Evolutionary conservation across 2,888 invertebrate genomes (phyloP), one percentile per base, ranked within the genome.

Genomic region (Mesodorylaimus sp.): DNA sequence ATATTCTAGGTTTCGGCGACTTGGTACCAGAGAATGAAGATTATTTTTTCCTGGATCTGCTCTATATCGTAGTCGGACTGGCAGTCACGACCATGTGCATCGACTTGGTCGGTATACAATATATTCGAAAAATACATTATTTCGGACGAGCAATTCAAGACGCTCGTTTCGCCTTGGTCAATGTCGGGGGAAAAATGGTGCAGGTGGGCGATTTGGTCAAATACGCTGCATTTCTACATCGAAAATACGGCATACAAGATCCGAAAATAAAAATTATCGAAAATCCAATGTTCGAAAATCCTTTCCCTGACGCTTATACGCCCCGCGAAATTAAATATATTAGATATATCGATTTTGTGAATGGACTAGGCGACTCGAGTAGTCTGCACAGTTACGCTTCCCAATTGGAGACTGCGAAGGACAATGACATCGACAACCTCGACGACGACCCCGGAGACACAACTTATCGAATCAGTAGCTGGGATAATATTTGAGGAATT

Each of bases 31-130:
- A 57, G 36, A 59, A 60, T 46, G 54, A 63, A 39, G 56, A 57
- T 41, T 65, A 59, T 52, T 65, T 60, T 50, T 51, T 64, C 43
- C 53, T 65, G 29, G 64, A 65, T 50, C 51, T 65, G 21, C 59
- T 61, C 47, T 65, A 66, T 51, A 65, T 65, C 24, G 61, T 65
- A 44, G 57, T 65, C 38, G 65, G 65, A 28, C 48, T 63, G 38
- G 61, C 62, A 13, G 65, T 63, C 38, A 64, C 63, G 61, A 64
- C 64, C 3, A 64, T 63, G 64, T 65, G 64, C 53, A 64, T 64
- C 55, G 62, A 62, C 50, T 51, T 64, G 45, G 64, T 64, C 27
- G 64, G 64, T 26, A 60, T 65, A 44, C 65, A 64, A 51, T 64
- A 64, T 55, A 64, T 64, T 45, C 57, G 60, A 7, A 64, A 64